These are phyloP conservation scores for Brenthis hecate DNA, from an alignment of 2,888 invertebrate species.

Conservation along the genomic window DNA sequence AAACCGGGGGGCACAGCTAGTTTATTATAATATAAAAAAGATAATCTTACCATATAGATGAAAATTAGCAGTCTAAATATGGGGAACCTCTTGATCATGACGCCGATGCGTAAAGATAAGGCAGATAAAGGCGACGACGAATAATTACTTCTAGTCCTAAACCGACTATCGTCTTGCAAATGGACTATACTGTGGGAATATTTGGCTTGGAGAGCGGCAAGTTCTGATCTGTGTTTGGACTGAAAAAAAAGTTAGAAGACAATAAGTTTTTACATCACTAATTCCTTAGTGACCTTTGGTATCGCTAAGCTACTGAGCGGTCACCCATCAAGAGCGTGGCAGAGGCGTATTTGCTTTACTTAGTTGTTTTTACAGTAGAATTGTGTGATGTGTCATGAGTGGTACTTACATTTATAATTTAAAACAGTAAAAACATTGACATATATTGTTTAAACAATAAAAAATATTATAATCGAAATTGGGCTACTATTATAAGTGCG, in stretches of 20 bases:
- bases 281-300: neutral
- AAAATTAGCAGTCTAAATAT: constrained; percentile 91
- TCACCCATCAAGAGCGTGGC: too few species aligned
- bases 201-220: constrained; percentile 46
- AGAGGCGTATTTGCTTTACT: too few species aligned
- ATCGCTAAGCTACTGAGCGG: neutral
- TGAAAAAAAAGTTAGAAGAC: constrained; percentile 25
- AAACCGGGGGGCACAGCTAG: too few species aligned
- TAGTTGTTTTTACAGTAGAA: too few species aligned
- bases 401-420: too few species aligned
- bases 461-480: too few species aligned
- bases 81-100: constrained; percentile 91
- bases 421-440: too few species aligned
- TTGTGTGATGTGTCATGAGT: too few species aligned
- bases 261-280: neutral
- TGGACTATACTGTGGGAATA: constrained; percentile 62
- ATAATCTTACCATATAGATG: constrained; percentile 87
- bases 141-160: constrained; percentile 35
- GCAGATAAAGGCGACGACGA: constrained; percentile 47
- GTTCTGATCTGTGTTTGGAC: constrained; percentile 52
- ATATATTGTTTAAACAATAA: too few species aligned
- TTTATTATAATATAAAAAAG: neutral
- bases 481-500: too few species aligned
- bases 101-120: constrained; percentile 89
- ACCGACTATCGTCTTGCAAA: constrained; percentile 54